Conservation (phyloP, 2,113 vertebrate species). For the Trinectes maculatus region DNA sequence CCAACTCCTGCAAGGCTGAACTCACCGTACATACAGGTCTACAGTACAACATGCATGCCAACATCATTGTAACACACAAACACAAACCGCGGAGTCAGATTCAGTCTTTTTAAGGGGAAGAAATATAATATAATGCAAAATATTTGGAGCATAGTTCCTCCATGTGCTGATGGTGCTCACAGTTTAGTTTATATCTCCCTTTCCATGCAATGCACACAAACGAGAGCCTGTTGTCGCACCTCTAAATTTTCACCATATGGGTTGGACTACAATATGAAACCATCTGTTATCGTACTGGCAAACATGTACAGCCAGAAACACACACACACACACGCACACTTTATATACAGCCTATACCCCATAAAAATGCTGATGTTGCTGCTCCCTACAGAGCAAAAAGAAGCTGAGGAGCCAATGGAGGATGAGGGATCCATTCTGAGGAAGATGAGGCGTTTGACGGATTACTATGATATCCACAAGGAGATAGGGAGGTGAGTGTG, state of each 20-base stretch:
- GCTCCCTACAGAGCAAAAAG: slow-evolving; percentile 79
- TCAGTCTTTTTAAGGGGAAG: too few relatives aligned
- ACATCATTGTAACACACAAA: neutral
- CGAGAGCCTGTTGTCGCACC: slow-evolving; percentile 3
- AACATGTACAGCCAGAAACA: slow-evolving; percentile 19
- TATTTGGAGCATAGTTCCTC: too few relatives aligned
- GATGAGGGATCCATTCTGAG: slow-evolving; percentile 85
- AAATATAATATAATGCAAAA: too few relatives aligned
- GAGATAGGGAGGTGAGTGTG: slow-evolving; percentile 90
- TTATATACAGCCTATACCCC: neutral
- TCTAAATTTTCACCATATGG: slow-evolving; percentile 48
- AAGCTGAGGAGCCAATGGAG: slow-evolving; percentile 79
- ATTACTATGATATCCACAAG: slow-evolving; percentile 92
- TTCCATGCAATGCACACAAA: neutral
- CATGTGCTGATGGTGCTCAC: too few relatives aligned
- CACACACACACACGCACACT: slow-evolving; percentile 3
- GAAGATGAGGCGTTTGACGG: slow-evolving; percentile 86
- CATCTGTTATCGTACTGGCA: slow-evolving; percentile 60
- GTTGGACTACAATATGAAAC: slow-evolving; percentile 44
- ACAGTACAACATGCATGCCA: neutral
- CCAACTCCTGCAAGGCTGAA: slow-evolving; percentile 94
- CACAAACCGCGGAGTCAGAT: too few relatives aligned
- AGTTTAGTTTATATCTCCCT: neutral
- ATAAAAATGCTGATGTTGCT: slow-evolving; percentile 11
- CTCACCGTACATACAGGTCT: slow-evolving; percentile 88